Base-by-base conservation (phyloP, 2,888 invertebrate species). In the Aphrophora alni region DNA sequence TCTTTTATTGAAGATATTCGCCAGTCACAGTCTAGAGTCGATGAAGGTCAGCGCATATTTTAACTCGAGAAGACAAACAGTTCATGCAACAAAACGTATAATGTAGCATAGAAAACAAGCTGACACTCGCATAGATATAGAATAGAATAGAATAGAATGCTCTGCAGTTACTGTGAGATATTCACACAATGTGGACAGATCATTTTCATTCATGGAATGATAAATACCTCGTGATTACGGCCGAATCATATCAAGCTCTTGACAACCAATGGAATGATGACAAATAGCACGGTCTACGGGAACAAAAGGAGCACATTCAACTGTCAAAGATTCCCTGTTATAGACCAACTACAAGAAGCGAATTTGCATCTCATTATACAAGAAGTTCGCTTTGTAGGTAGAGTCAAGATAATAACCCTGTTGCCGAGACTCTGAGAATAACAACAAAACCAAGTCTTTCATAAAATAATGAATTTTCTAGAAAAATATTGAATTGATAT, bases 111-210 rank as follows among this genome's bases (percentile, higher is more conserved):
- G 44, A 44, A 44, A 44, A 14, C 44, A 14, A 14, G 7, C 59
- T 59, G 59, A n/a, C 21, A 59, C 59, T 33, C 33, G 33, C 33
- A 33, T 33, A 33, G 33, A 33, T 33, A 33, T 3, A 33, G 33
- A 33, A 33, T 33, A 33, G 44, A 21, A 33, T 3, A 33, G 33
- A 33, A 33, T 33, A 33, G 44, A 21, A 59, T 59, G 21, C 59
- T 21, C 1, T 2, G 59, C 21, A n/a, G 59, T 59, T n/a, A 59
- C 59, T 21, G 59, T 21, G 59, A n/a, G 59, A 59, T 21, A 59
- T 59, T 59, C 59, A 59, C 59, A 59, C 59, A 59, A 59, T 59
- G 59, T 59, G 59, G 59, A 59, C 59, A 59, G 59, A 59, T 59
- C 59, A 59, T 59, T 59, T 59, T 59, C 59, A 59, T 59, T 59